phyloP scores from a whole-genome alignment of 2,113 vertebrate species.

The Stegostoma tigrinum region DNA sequence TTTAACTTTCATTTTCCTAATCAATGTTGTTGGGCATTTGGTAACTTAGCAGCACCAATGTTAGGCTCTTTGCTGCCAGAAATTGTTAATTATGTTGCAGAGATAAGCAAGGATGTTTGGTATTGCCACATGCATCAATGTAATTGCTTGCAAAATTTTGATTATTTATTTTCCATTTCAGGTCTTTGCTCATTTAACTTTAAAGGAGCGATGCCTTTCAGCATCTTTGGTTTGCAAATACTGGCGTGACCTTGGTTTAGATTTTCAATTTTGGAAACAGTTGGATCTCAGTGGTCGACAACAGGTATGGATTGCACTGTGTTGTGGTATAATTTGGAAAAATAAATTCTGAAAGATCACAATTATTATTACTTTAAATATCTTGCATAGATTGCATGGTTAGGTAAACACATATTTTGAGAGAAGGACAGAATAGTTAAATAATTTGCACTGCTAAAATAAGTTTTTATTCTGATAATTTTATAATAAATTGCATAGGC shows the following conservation, averaged over 20 bases:
- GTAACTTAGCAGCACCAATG: not conserved
- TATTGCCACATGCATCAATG: not conserved
- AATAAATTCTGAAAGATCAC: not conserved
- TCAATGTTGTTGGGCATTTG: not conserved
- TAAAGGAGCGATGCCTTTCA: constrained; percentile 89
- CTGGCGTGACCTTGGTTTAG: constrained; percentile 94
- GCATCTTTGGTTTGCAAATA: constrained; percentile 96
- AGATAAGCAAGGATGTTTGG: not conserved
- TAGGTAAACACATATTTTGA: not conserved
- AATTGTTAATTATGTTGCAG: not conserved
- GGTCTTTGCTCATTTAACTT: constrained; percentile 91
- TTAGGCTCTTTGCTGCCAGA: not conserved
- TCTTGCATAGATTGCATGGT: not conserved
- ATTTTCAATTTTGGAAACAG: constrained; percentile 98
- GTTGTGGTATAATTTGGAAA: not conserved
- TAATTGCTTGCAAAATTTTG: not conserved
- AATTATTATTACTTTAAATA: not conserved
- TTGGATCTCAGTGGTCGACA: constrained; percentile 93
- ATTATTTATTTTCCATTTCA: constrained; percentile 46
- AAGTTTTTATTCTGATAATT: not conserved
- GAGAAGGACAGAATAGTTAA: not conserved
- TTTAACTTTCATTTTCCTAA: not conserved
- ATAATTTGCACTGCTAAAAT: not conserved
- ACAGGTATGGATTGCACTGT: constrained; percentile 63
- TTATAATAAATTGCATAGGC: not conserved